These are phyloP conservation scores for Vanessa atalanta DNA, from an alignment of 1,140 invertebrate genomes.

Conservation along the genomic window DNA sequence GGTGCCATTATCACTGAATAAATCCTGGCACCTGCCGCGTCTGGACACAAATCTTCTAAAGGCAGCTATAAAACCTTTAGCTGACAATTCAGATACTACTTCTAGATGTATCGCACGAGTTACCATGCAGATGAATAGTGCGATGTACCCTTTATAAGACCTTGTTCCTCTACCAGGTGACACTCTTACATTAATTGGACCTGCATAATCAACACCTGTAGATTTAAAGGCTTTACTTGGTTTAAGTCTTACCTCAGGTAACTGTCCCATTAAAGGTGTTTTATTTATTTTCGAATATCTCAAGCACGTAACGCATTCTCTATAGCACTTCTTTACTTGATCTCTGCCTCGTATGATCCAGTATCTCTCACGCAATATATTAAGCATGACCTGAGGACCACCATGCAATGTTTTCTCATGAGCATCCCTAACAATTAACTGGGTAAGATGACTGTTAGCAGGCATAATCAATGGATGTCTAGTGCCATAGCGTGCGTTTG, in stretches of 20 bases:
- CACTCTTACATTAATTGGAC: conserved; percentile 36
- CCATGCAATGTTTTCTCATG: conserved; percentile 32
- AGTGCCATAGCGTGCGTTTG: conserved; percentile 11
- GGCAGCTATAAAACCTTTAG: conserved; percentile 33
- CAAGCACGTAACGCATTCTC: conserved; percentile 28
- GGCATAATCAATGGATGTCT: conserved; percentile 35
- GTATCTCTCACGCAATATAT: conserved; percentile 25
- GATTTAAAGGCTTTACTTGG: conserved; percentile 33
- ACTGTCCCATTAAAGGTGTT: conserved; percentile 31
- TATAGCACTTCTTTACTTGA: conserved; percentile 17
- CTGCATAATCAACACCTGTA: conserved; percentile 36
- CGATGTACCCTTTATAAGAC: conserved; percentile 38
- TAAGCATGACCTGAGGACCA: conserved; percentile 30
- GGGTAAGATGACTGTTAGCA: conserved; percentile 23
- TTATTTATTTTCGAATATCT: conserved; percentile 18
- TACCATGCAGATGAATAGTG: conserved; percentile 21
- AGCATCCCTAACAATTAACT: conserved; percentile 28
- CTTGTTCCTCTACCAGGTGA: conserved; percentile 30
- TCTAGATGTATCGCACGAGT: conserved; percentile 35
- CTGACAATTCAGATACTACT: conserved; percentile 27
- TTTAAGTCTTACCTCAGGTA: conserved; percentile 25
- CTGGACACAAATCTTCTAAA: neutral
- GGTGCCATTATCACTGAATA: neutral
- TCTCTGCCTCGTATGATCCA: conserved; percentile 30
- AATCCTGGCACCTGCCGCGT: neutral